Evolutionary conservation across 2,888 invertebrate genomes (phyloP).

Genomic region (Ennomos fuscantarius): DNA sequence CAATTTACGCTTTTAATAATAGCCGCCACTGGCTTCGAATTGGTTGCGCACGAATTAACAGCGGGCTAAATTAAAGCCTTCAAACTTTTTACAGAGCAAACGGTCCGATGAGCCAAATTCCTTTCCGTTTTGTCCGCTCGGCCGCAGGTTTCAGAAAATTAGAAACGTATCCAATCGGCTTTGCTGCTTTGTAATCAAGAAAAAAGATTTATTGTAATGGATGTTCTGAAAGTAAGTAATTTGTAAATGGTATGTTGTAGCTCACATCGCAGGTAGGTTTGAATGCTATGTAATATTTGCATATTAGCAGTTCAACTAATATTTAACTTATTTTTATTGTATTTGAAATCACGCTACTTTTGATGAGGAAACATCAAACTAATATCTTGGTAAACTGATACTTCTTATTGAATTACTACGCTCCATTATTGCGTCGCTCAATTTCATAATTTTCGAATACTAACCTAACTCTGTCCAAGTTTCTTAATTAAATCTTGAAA

Average conservation of each 20-base stretch:
- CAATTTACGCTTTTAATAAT: constrained; percentile 85
- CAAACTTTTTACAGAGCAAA: constrained; percentile 71
- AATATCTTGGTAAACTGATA: too few species aligned
- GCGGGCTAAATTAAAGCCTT: constrained; percentile 79
- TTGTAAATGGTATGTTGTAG: neutral
- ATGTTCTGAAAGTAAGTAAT: constrained; percentile 4
- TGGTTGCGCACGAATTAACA: constrained; percentile 80
- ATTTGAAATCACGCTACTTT: neutral
- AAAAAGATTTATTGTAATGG: constrained; percentile 5
- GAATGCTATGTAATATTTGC: too few species aligned
- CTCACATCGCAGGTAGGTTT: too few species aligned
- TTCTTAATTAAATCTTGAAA: too few species aligned
- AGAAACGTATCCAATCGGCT: constrained; percentile 41
- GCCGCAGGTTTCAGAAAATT: constrained; percentile 62
- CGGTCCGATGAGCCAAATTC: constrained; percentile 58
- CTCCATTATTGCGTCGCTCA: too few species aligned
- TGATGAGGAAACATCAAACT: too few species aligned
- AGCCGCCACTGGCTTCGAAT: constrained; percentile 78
- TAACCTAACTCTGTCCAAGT: too few species aligned
- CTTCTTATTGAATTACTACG: too few species aligned
- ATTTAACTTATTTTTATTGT: too few species aligned
- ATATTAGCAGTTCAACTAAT: too few species aligned
- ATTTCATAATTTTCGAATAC: too few species aligned
- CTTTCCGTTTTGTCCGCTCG: constrained; percentile 56
- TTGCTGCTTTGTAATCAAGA: constrained; percentile 1